phyloP scores from a whole-genome alignment of 2,888 invertebrate genomes.

The Trissoscelio sp. region DNA sequence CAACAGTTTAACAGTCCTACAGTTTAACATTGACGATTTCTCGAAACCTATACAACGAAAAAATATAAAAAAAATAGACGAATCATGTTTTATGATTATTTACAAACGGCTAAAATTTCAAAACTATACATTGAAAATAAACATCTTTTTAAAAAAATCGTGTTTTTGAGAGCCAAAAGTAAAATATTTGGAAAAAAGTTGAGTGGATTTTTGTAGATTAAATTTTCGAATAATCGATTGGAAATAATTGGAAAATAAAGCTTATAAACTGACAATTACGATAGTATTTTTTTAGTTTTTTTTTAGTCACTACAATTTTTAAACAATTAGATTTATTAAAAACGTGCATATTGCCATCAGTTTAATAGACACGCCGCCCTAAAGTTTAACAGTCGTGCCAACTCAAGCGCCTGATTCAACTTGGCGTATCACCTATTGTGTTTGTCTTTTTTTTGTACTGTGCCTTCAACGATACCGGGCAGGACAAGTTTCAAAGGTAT shows the following conservation, averaged over 20 bases:
- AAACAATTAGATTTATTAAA: slow-evolving; percentile 16
- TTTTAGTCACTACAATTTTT: slow-evolving; percentile 17
- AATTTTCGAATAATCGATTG: slow-evolving; percentile 16
- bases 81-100: slow-evolving; percentile 9
- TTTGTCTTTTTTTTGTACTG: slow-evolving; percentile 5
- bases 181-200: slow-evolving; percentile 25
- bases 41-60: too few species aligned
- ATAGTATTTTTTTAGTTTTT: slow-evolving; percentile 25
- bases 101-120: slow-evolving; percentile 14
- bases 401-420: slow-evolving; percentile 18
- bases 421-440: slow-evolving; percentile 19
- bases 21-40: too few species aligned
- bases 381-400: slow-evolving; percentile 26
- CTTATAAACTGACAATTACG: slow-evolving; percentile 13
- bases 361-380: slow-evolving; percentile 23
- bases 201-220: slow-evolving; percentile 24
- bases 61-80: too few species aligned
- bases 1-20: too few species aligned
- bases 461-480: slow-evolving; percentile 13
- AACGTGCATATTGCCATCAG: slow-evolving; percentile 20
- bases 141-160: slow-evolving; percentile 27
- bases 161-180: slow-evolving; percentile 20
- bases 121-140: slow-evolving; percentile 26
- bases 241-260: slow-evolving; percentile 29
- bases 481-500: slow-evolving; percentile 24